Evolutionary conservation across 2,797 vertebrate species (phyloP).

Genomic region (Rhinophrynus dorsalis): DNA sequence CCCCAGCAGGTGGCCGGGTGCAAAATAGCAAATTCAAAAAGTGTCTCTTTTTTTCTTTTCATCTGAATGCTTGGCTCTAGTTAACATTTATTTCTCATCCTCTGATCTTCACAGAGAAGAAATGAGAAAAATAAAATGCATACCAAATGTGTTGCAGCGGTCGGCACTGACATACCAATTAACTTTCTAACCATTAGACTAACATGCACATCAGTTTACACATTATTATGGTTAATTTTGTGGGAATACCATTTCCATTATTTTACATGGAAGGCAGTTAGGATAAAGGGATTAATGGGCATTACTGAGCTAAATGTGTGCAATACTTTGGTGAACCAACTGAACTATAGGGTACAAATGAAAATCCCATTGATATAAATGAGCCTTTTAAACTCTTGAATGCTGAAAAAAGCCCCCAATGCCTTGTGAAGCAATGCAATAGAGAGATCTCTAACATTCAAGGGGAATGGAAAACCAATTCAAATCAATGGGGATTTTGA

Average conservation of each 20-base stretch:
- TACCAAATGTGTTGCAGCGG: conserved; percentile 17
- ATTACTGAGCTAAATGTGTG: too few relatives aligned
- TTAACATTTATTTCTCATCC: conserved; percentile 49
- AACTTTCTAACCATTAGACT: conserved; percentile 6
- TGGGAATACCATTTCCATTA: conserved; percentile 19
- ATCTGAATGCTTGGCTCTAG: conserved; percentile 48
- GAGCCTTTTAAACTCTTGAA: too few relatives aligned
- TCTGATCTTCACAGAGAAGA: conserved; percentile 36
- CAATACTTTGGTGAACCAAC: too few relatives aligned
- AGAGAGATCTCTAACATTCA: too few relatives aligned
- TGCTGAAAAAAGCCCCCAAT: too few relatives aligned
- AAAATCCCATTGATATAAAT: too few relatives aligned
- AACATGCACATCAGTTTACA: conserved; percentile 14
- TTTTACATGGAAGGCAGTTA: background rate
- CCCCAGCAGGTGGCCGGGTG: conserved; percentile 50
- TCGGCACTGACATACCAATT: conserved; percentile 35
- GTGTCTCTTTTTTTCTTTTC: conserved; percentile 48
- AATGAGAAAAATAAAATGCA: conserved; percentile 37
- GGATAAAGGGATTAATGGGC: too few relatives aligned
- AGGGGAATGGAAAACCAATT: too few relatives aligned
- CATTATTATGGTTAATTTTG: conserved; percentile 36
- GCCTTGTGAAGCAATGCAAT: too few relatives aligned
- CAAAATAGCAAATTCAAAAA: conserved; percentile 48
- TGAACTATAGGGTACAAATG: too few relatives aligned
- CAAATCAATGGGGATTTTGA: too few relatives aligned